phyloP scores from a whole-genome alignment of 2,797 vertebrate genomes.

The Heterohyrax brucei region DNA sequence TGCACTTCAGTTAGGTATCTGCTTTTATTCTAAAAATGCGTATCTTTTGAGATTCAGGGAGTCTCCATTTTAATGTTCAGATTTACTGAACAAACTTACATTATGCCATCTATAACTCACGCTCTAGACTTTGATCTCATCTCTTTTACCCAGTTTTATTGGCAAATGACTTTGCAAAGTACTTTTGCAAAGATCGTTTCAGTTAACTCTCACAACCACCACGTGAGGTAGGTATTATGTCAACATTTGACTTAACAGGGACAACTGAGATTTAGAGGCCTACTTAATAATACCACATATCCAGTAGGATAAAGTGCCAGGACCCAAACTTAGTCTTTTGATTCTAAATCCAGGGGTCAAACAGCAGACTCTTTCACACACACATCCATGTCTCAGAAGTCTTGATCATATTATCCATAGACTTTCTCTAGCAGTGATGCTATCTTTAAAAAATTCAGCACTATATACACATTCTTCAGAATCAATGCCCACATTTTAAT shows the following conservation, averaged over 20 bases:
- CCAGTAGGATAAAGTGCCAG: neutral
- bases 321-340: constrained; percentile 11
- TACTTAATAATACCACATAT: neutral
- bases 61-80: neutral
- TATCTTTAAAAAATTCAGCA: constrained; percentile 45
- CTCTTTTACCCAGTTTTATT: constrained; percentile 66
- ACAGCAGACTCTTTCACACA: neutral
- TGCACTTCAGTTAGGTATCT: constrained; percentile 14
- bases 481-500: constrained; percentile 54
- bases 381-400: constrained; percentile 24
- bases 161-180: constrained; percentile 63
- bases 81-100: constrained; percentile 25
- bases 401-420: neutral
- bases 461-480: constrained; percentile 5
- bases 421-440: neutral
- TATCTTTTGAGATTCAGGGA: constrained; percentile 18
- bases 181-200: constrained; percentile 39
- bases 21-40: constrained; percentile 32
- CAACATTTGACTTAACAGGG: constrained; percentile 14
- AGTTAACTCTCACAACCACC: constrained; percentile 28
- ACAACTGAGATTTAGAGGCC: neutral
- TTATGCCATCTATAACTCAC: neutral
- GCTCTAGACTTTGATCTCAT: constrained; percentile 12
- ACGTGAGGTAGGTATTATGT: constrained; percentile 55
- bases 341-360: constrained; percentile 33